Conservation (phyloP, 2,797 vertebrate species). For the Smutsia gigantea region DNA sequence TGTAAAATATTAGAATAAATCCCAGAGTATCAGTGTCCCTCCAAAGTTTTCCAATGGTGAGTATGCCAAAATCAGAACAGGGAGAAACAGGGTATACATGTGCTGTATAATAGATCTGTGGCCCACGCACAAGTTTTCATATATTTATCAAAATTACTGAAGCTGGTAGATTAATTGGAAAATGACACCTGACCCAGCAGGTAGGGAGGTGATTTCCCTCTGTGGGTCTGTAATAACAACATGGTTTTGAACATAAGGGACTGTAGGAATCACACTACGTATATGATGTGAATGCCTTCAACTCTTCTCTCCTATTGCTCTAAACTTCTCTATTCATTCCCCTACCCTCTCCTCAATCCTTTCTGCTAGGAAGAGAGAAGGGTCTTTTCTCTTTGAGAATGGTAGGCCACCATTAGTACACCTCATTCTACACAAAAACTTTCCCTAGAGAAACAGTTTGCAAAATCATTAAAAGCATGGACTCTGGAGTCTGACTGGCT, state of each 20-base stretch:
- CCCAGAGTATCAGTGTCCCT: not conserved
- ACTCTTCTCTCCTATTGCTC: not conserved
- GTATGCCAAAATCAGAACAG: not conserved
- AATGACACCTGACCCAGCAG: not conserved
- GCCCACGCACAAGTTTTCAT: not conserved
- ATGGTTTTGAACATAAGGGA: not conserved
- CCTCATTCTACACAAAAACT: not conserved
- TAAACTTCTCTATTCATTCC: not conserved
- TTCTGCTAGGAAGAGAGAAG: not conserved
- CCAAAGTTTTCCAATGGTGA: not conserved
- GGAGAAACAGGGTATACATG: not conserved
- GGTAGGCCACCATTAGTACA: not conserved
- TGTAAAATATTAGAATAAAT: not conserved
- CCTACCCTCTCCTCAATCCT: not conserved
- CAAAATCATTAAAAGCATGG: not conserved
- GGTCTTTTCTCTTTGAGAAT: not conserved
- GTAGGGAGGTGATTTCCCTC: not conserved
- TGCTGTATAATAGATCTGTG: not conserved
- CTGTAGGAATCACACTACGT: not conserved
- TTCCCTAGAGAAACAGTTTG: not conserved
- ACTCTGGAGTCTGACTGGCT: not conserved
- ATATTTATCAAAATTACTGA: not conserved
- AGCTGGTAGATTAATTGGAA: not conserved
- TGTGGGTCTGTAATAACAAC: not conserved
- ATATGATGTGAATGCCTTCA: not conserved